A percentile compares a stretch with the other conserved stretches of the same genome.
Conservation (phyloP, 2,113 vertebrate species). For the Agapornis roseicollis region DNA sequence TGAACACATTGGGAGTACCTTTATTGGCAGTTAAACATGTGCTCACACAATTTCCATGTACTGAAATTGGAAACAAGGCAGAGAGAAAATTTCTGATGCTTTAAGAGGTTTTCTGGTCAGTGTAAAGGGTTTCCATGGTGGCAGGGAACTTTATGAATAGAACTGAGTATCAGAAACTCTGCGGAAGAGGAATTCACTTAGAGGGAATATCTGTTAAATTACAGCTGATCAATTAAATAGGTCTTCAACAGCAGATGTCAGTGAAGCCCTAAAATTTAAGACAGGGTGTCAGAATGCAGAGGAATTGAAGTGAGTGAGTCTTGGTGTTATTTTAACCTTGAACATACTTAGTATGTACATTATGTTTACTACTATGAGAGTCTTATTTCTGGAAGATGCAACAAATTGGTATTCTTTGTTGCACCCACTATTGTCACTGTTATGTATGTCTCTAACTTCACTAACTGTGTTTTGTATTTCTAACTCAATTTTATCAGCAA, state of each 20-base stretch:
- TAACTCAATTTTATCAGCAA: neutral
- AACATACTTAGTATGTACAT: neutral
- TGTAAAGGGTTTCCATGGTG: neutral
- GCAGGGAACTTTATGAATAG: neutral
- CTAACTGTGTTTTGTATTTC: neutral
- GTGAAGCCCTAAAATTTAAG: constrained; percentile 11
- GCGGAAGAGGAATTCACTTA: neutral
- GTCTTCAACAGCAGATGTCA: constrained; percentile 43
- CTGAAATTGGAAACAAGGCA: neutral
- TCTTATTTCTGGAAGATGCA: neutral
- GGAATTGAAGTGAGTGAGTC: neutral
- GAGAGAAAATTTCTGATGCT: neutral
- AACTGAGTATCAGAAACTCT: neutral
- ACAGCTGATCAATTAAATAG: neutral
- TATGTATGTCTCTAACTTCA: neutral
- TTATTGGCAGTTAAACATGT: neutral
- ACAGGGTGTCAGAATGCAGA: neutral
- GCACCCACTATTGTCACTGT: neutral
- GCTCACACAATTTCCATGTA: neutral
- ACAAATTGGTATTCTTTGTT: neutral
- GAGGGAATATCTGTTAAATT: neutral
- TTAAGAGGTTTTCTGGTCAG: neutral
- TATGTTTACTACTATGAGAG: neutral
- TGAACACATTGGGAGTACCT: neutral
- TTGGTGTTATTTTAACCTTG: neutral